Percentiles rank a stretch among this genome's conserved stretches.
Evolutionary conservation across 1,140 invertebrate species (phyloP).

Genomic region (Calycopis cecrops): DNA sequence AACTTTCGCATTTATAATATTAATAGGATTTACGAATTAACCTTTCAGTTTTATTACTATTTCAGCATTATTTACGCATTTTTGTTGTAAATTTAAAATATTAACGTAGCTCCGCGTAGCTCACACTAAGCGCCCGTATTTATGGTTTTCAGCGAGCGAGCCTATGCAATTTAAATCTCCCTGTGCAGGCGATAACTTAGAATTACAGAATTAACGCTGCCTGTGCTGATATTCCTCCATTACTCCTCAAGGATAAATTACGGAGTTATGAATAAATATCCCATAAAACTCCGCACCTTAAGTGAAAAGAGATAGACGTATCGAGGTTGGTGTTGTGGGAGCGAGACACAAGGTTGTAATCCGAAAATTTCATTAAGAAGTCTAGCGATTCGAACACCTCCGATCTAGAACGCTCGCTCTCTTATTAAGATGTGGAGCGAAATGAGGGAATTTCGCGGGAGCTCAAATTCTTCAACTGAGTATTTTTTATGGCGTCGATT

Average conservation of each 20-base stretch:
- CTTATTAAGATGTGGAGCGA: slow-evolving; percentile 60
- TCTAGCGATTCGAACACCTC: slow-evolving; percentile 60
- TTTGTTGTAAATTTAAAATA: no score
- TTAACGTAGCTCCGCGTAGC: no score
- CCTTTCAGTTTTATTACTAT: no score
- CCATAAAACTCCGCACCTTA: slow-evolving; percentile 70
- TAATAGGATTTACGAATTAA: no score
- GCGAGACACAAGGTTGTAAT: slow-evolving; percentile 51
- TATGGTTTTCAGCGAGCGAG: neutral
- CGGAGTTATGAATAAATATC: slow-evolving; percentile 74
- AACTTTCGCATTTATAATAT: no score
- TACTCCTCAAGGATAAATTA: slow-evolving; percentile 68
- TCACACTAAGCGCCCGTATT: neutral
- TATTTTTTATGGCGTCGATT: no score
- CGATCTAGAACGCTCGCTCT: slow-evolving; percentile 61
- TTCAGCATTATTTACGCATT: no score
- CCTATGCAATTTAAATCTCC: slow-evolving; percentile 34
- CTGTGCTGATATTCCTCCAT: slow-evolving; percentile 60
- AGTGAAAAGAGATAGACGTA: slow-evolving; percentile 44
- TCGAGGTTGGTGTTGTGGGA: slow-evolving; percentile 26
- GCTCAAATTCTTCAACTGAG: slow-evolving; percentile 37
- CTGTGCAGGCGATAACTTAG: slow-evolving; percentile 49
- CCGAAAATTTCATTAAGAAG: slow-evolving; percentile 74
- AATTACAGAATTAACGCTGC: slow-evolving; percentile 57
- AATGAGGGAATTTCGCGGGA: slow-evolving; percentile 55